Percentiles rank a stretch among this genome's conserved stretches.
phyloP scores from a whole-genome alignment of 2,888 invertebrate genomes.

The Phlogophora meticulosa region DNA sequence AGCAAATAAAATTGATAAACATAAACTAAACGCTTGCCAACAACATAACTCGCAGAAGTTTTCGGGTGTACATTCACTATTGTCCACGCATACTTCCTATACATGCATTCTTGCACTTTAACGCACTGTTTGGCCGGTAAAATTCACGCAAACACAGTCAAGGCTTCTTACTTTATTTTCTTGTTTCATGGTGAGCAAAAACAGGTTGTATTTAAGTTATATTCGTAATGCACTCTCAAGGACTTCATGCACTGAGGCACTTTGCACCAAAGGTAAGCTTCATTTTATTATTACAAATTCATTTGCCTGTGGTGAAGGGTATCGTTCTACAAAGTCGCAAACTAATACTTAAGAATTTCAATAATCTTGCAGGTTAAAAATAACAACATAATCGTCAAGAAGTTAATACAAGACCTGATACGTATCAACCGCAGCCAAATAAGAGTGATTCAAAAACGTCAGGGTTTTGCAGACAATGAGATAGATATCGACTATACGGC shows the following conservation, averaged over 20 bases:
- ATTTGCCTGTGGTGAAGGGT: neutral
- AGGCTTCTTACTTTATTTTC: conserved; percentile 9
- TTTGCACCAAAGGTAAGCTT: conserved; percentile 47
- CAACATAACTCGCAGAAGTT: too few species aligned
- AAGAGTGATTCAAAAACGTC: conserved; percentile 64
- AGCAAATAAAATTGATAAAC: too few species aligned
- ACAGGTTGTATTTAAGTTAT: neutral
- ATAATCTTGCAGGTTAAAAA: conserved; percentile 48
- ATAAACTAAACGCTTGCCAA: too few species aligned
- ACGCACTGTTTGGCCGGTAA: conserved; percentile 18
- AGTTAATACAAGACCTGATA: conserved; percentile 53
- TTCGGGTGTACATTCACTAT: too few species aligned
- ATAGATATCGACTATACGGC: conserved; percentile 75
- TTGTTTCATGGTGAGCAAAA: neutral
- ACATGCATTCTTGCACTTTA: conserved; percentile 18
- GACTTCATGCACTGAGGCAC: conserved; percentile 31
- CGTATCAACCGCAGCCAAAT: conserved; percentile 40
- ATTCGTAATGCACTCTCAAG: conserved; percentile 34
- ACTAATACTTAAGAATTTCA: neutral
- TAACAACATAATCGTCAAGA: conserved; percentile 40
- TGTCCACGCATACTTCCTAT: too few species aligned
- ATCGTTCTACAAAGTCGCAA: neutral
- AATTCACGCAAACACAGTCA: conserved; percentile 19
- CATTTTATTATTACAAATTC: conserved; percentile 20
- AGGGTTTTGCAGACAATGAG: conserved; percentile 74